A percentile compares a stretch with the other conserved stretches of the same genome.
Conservation (phyloP, 2,888 invertebrate species). For the Lutraria lutraria region DNA sequence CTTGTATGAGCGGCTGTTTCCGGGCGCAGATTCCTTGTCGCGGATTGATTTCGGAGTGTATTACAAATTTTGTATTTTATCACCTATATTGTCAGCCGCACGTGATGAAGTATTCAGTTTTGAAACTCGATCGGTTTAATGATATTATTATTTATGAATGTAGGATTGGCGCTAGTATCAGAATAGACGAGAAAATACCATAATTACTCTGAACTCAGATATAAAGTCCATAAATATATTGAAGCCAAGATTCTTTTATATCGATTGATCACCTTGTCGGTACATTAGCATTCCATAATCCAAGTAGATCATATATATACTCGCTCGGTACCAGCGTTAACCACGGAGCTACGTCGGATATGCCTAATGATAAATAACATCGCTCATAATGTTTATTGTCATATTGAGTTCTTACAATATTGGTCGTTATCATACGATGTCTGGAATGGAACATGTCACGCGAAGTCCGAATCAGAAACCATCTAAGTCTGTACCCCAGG, state of each 20-base stretch:
- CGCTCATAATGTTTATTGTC: slow-evolving; percentile 39
- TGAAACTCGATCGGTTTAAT: slow-evolving; percentile 1
- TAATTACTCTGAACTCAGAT: slow-evolving; percentile 25
- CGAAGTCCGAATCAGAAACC: slow-evolving; percentile 25
- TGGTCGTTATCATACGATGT: slow-evolving; percentile 7
- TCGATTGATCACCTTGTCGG: slow-evolving; percentile 22
- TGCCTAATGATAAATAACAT: slow-evolving; percentile 40
- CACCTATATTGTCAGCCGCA: neutral
- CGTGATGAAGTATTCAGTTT: neutral
- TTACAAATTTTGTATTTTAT: neutral
- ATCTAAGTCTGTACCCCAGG: slow-evolving; percentile 14
- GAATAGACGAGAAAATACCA: neutral
- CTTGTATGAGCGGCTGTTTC: neutral
- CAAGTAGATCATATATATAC: slow-evolving; percentile 17
- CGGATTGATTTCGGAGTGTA: neutral
- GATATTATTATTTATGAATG: neutral
- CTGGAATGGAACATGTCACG: slow-evolving; percentile 42
- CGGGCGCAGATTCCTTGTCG: neutral
- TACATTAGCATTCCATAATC: slow-evolving; percentile 34
- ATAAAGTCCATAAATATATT: slow-evolving; percentile 30
- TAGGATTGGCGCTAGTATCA: neutral
- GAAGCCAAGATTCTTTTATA: slow-evolving; percentile 28
- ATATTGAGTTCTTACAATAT: slow-evolving; percentile 39
- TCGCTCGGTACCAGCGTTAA: slow-evolving; percentile 28
- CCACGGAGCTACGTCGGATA: slow-evolving; percentile 36